Conservation (phyloP, 1,140 invertebrate species). For the Centruroides vittatus region DNA sequence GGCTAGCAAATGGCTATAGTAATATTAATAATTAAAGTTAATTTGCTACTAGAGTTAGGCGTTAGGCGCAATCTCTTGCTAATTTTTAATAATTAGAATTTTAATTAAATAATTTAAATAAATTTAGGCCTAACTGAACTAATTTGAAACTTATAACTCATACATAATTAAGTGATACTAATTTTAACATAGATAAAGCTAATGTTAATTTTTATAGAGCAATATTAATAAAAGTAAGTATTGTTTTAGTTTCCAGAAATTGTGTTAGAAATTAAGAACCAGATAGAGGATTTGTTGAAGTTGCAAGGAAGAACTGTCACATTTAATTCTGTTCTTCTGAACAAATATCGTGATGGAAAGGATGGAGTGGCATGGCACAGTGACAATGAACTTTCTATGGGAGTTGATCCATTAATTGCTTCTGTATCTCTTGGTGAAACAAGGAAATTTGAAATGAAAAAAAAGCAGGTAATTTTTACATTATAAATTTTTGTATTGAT, state of each 20-base stretch:
- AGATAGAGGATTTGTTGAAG: conserved; percentile 20
- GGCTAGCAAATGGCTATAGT: too few relatives aligned
- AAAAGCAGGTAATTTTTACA: conserved; percentile 11
- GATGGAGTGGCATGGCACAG: conserved; percentile 36
- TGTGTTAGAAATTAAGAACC: neutral
- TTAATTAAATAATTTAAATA: too few relatives aligned
- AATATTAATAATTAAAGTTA: too few relatives aligned
- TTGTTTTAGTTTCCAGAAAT: conserved; percentile 2
- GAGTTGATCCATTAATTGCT: conserved; percentile 33
- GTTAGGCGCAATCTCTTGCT: too few relatives aligned
- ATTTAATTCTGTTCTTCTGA: conserved; percentile 37
- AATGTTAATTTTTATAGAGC: too few relatives aligned
- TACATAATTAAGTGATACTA: too few relatives aligned
- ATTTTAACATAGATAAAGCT: too few relatives aligned
- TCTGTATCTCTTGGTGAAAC: conserved; percentile 35
- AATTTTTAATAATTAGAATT: too few relatives aligned
- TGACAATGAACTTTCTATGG: conserved; percentile 32
- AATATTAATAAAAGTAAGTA: too few relatives aligned
- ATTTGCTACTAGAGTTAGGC: too few relatives aligned
- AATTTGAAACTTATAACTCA: too few relatives aligned
- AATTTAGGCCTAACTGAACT: too few relatives aligned
- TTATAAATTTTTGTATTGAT: neutral
- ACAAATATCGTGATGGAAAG: conserved; percentile 35
- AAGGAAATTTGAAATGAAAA: conserved; percentile 31
- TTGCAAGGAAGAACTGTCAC: conserved; percentile 23